Evolutionary conservation across 2,797 vertebrate species (phyloP).

Genomic region (Catostomus latipinnis): DNA sequence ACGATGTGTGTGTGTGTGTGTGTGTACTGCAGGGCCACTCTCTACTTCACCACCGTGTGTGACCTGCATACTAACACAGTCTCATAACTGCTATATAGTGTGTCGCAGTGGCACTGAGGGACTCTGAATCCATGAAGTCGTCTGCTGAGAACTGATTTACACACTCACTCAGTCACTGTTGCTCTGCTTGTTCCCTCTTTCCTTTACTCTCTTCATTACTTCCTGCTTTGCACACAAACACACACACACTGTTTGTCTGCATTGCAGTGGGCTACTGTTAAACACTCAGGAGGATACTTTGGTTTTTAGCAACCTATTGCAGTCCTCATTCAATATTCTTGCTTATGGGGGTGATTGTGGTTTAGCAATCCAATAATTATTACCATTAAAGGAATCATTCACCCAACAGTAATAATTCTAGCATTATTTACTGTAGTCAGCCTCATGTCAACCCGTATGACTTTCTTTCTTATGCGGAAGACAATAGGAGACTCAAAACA

Average conservation of each 20-base stretch:
- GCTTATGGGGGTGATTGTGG: not conserved
- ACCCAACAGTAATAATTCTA: no score
- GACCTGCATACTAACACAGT: constrained; percentile 76
- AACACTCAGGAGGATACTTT: constrained; percentile 12
- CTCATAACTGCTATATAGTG: constrained; percentile 71
- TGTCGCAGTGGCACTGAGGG: constrained; percentile 59
- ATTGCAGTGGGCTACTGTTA: constrained; percentile 66
- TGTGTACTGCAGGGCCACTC: constrained; percentile 40
- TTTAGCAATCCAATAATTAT: not conserved
- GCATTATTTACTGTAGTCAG: no score
- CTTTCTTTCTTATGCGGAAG: no score
- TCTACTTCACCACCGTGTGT: constrained; percentile 56
- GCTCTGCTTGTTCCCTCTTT: constrained; percentile 39
- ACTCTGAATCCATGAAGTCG: constrained; percentile 56
- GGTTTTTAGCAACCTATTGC: constrained; percentile 16
- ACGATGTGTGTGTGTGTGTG: not conserved
- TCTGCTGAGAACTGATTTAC: constrained; percentile 63
- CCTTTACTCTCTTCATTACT: constrained; percentile 25
- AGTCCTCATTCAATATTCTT: not conserved
- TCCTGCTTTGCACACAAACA: not conserved
- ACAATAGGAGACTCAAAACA: no score
- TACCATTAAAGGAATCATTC: no score
- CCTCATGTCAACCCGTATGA: no score
- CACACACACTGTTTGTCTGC: constrained; percentile 59
- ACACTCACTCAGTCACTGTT: constrained; percentile 55